Evolutionary conservation across 2,888 invertebrate genomes (phyloP).

Genomic region (Cantharis lateralis): DNA sequence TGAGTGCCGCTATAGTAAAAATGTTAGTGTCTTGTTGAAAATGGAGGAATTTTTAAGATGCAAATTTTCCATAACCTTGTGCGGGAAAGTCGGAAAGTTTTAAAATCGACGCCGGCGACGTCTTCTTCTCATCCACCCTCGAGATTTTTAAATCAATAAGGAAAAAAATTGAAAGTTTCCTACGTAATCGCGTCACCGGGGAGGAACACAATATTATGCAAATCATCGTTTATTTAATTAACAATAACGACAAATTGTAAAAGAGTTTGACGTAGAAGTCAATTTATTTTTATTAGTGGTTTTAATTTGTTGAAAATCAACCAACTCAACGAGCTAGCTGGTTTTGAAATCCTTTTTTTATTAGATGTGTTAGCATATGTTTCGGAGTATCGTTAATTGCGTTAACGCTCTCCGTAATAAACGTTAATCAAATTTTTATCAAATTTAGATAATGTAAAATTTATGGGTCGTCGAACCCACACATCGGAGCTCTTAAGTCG

Average conservation of each 20-base stretch:
- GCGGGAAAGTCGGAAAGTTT: not conserved
- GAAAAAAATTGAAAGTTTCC: not conserved
- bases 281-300: not conserved
- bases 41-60: not conserved
- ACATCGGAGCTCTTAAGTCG: not conserved
- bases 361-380: not conserved
- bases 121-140: not conserved
- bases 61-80: not conserved
- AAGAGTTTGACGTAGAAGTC: not conserved
- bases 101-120: not conserved
- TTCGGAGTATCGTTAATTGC: not conserved
- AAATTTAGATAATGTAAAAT: not conserved
- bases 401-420: not conserved
- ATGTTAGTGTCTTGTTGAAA: not conserved
- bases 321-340: not conserved
- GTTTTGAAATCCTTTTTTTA: not conserved
- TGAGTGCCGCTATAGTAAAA: not conserved
- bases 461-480: not conserved
- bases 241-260: not conserved
- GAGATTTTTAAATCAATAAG: not conserved
- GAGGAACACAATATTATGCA: not conserved
- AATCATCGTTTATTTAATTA: not conserved
- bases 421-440: not conserved
- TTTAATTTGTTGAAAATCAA: not conserved
- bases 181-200: not conserved